phyloP scores from a whole-genome alignment of 2,888 invertebrate species.

The Papilio demoleus region DNA sequence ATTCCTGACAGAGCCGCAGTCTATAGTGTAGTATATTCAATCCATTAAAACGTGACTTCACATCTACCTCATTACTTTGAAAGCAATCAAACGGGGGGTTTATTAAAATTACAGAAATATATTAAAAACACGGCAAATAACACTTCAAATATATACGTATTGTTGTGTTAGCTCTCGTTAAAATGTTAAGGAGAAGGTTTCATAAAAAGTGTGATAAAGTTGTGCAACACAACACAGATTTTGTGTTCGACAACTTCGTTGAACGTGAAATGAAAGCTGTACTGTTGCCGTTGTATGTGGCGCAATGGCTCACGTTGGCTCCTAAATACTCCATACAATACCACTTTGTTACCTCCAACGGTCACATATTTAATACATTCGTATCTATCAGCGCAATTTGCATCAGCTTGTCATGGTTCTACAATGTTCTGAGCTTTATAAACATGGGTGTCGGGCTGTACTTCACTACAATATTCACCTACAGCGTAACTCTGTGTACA shows the following conservation, averaged over 20 bases:
- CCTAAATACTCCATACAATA: conserved; percentile 22
- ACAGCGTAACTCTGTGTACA: not conserved
- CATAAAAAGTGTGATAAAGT: not conserved
- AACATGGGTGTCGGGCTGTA: not conserved
- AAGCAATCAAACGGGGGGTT: not conserved
- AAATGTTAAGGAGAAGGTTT: conserved; percentile 5
- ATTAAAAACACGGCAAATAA: not conserved
- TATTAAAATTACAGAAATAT: not conserved
- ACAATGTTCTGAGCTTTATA: not conserved
- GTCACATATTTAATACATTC: not conserved
- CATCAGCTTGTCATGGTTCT: not conserved
- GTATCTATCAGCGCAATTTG: not conserved
- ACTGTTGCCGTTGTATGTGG: conserved; percentile 7
- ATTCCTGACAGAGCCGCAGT: too few relatives aligned
- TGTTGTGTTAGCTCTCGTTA: not conserved
- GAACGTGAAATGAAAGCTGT: not conserved
- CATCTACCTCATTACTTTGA: conserved; percentile 3
- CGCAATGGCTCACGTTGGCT: not conserved
- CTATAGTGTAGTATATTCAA: too few relatives aligned
- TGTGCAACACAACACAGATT: not conserved
- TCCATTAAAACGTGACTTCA: not conserved
- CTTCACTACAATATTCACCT: not conserved
- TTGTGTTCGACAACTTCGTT: conserved; percentile 13
- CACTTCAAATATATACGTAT: not conserved
- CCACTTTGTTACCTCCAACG: conserved; percentile 6